phyloP scores from a whole-genome alignment of 1,140 invertebrate species.

The Solen grandis region DNA sequence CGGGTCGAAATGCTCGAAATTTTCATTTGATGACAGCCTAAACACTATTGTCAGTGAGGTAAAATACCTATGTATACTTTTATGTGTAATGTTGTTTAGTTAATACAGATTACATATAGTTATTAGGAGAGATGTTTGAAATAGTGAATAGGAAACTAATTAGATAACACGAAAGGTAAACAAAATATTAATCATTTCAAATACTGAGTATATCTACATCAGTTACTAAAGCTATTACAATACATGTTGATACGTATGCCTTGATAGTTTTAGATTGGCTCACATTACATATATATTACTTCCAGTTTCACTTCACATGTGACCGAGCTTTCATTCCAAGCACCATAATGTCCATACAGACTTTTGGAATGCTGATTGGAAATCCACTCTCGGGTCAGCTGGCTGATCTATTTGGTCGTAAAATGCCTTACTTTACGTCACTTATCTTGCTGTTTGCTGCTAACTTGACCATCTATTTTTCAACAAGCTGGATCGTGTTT shows the following conservation, averaged over 20 bases:
- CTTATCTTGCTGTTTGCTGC: background rate
- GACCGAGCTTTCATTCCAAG: slow-evolving; percentile 49
- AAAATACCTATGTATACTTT: too few relatives aligned
- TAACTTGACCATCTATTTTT: slow-evolving; percentile 33
- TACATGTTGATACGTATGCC: background rate
- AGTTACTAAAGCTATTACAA: background rate
- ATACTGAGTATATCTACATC: background rate
- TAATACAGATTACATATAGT: background rate
- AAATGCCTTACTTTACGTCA: slow-evolving; percentile 43
- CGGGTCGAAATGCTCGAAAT: too few relatives aligned
- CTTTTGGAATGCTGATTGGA: slow-evolving; percentile 52
- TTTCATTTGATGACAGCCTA: slow-evolving; percentile 5
- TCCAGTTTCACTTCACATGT: slow-evolving; percentile 61
- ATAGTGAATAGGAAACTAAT: background rate
- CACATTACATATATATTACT: too few relatives aligned
- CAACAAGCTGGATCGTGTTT: slow-evolving; percentile 54
- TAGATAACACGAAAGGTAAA: background rate
- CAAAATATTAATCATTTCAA: background rate
- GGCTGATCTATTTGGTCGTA: slow-evolving; percentile 59
- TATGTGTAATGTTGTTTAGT: background rate
- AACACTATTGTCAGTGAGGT: slow-evolving; percentile 34
- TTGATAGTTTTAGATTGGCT: too few relatives aligned
- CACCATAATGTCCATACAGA: slow-evolving; percentile 55
- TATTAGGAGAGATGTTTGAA: background rate
- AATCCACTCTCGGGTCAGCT: too few relatives aligned